A percentile compares a stretch with the other conserved stretches of the same genome.
Evolutionary conservation across 2,797 vertebrate genomes (phyloP).

Genomic region (Avahi laniger): DNA sequence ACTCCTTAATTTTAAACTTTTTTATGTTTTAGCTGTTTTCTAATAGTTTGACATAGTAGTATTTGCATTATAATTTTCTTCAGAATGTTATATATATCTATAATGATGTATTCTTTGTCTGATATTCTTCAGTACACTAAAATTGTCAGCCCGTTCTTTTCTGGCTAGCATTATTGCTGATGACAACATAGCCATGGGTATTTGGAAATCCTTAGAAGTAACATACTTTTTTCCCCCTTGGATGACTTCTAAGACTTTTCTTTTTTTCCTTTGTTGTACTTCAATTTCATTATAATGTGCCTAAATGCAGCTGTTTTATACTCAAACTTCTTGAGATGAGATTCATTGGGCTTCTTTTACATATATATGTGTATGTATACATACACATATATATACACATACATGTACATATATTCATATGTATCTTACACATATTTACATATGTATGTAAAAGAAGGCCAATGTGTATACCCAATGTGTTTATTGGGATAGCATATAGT

Average conservation of each 20-base stretch:
- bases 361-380: too few species aligned
- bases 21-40: neutral
- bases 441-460: too few species aligned
- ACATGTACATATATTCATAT: too few species aligned
- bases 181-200: neutral
- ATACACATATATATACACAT: too few species aligned
- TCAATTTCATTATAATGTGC: neutral
- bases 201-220: neutral
- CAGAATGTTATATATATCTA: neutral
- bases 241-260: neutral
- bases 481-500: neutral
- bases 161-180: neutral
- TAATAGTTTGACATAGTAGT: neutral
- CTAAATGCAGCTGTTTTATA: neutral
- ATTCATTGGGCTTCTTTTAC: neutral
- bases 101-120: neutral
- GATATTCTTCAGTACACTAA: neutral
- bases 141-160: neutral
- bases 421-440: too few species aligned
- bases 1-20: neutral
- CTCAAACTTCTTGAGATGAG: neutral
- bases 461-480: neutral
- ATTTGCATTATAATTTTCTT: neutral
- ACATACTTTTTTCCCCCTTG: neutral
- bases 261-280: neutral